These are phyloP conservation scores for Ochotona princeps DNA, from an alignment of 2,113 vertebrate species.

Conservation along the genomic window DNA sequence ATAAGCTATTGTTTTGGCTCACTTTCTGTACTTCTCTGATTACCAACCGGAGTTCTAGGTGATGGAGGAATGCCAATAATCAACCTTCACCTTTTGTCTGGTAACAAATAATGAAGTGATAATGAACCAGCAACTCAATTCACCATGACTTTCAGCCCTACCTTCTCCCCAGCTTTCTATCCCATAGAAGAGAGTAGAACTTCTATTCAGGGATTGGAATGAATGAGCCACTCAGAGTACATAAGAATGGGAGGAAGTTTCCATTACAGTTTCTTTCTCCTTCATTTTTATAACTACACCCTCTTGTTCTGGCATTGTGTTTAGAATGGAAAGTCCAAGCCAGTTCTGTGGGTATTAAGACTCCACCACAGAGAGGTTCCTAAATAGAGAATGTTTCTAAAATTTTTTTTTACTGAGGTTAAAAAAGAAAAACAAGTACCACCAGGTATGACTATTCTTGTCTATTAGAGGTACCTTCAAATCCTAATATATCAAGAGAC, in stretches of 20 bases:
- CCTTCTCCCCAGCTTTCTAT: background rate
- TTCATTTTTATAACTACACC: background rate
- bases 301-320: background rate
- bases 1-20: background rate
- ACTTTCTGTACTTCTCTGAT: background rate
- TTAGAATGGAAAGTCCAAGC: background rate
- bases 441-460: no score
- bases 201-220: background rate
- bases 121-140: background rate
- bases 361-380: background rate
- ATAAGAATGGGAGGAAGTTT: background rate
- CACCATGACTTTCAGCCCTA: background rate
- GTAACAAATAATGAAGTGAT: background rate
- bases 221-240: background rate
- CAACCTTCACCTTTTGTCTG: background rate
- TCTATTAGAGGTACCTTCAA: background rate
- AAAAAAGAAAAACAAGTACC: background rate
- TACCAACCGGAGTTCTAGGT: background rate
- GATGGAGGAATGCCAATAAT: background rate
- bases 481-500: background rate
- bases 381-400: background rate
- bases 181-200: background rate
- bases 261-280: conserved; percentile 8
- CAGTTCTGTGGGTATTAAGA: background rate
- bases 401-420: no score